Evolutionary conservation across 2,113 vertebrate genomes (phyloP).

Genomic region (Nothobranchius furzeri): DNA sequence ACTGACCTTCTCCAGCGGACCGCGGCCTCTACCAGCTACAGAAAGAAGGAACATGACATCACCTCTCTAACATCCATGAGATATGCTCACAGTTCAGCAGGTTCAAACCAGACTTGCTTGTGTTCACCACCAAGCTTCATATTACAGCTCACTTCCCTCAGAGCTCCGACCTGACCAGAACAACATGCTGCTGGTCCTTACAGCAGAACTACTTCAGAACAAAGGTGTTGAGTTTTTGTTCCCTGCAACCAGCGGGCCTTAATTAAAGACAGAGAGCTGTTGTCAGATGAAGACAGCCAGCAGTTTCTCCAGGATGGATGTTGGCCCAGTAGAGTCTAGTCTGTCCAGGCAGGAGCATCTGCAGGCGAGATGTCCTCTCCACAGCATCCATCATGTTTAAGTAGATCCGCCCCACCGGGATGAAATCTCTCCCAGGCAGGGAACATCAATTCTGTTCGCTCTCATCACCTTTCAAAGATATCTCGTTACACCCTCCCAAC

Average conservation of each 20-base stretch:
- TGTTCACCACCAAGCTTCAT: conserved; percentile 34
- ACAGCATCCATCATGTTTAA: conserved; percentile 35
- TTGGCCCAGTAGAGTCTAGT: neutral
- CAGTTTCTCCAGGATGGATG: neutral
- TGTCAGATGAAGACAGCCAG: conserved; percentile 3
- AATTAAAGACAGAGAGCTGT: conserved; percentile 1
- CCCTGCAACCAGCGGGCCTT: neutral
- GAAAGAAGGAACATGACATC: conserved; percentile 75
- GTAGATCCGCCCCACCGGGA: conserved; percentile 47
- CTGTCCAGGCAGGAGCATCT: neutral
- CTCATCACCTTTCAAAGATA: conserved; percentile 50
- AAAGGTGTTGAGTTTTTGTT: conserved; percentile 29
- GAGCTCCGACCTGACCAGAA: conserved; percentile 32
- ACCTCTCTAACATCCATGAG: conserved; percentile 69
- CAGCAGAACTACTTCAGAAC: conserved; percentile 49
- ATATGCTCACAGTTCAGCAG: conserved; percentile 68
- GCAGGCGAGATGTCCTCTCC: conserved; percentile 33
- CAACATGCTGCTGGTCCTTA: conserved; percentile 57
- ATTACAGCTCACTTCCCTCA: conserved; percentile 11
- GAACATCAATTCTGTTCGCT: conserved; percentile 54
- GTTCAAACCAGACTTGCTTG: conserved; percentile 59
- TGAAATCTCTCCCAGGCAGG: conserved; percentile 47
- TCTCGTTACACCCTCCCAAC: conserved; percentile 46
- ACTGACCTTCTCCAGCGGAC: conserved; percentile 52
- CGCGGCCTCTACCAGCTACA: conserved; percentile 67